These are phyloP conservation scores for Poecile atricapillus DNA, from an alignment of 2,113 vertebrate genomes.

Conservation along the genomic window DNA sequence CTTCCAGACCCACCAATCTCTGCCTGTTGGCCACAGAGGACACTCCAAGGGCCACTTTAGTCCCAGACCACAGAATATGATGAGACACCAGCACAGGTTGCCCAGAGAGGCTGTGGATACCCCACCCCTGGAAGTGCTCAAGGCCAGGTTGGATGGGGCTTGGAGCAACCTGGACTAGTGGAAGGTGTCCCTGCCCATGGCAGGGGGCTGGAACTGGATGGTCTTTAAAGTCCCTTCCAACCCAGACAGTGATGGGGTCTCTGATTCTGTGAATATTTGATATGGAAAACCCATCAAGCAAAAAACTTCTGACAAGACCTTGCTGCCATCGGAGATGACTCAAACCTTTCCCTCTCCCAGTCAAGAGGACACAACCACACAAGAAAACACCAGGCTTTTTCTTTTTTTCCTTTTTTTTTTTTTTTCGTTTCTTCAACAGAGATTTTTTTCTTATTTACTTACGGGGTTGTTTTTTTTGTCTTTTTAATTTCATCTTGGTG, in stretches of 20 bases:
- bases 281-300: background rate
- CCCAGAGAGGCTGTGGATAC: background rate
- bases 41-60: background rate
- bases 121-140: background rate
- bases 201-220: background rate
- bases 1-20: background rate
- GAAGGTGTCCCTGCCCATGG: background rate
- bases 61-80: background rate
- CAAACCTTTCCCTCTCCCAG: background rate
- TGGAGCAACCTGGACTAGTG: background rate
- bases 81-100: accelerated
- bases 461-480: background rate
- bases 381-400: conserved; percentile 10
- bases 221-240: background rate
- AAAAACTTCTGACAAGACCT: background rate
- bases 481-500: conserved; percentile 56
- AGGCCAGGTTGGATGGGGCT: background rate
- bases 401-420: background rate
- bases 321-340: background rate
- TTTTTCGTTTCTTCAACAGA: background rate
- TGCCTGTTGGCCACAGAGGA: background rate
- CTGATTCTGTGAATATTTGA: background rate
- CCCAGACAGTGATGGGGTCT: background rate
- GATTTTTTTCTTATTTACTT: background rate
- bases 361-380: background rate